Evolutionary conservation across 2,797 vertebrate genomes (phyloP).

Genomic region (Diglossa cyanea): DNA sequence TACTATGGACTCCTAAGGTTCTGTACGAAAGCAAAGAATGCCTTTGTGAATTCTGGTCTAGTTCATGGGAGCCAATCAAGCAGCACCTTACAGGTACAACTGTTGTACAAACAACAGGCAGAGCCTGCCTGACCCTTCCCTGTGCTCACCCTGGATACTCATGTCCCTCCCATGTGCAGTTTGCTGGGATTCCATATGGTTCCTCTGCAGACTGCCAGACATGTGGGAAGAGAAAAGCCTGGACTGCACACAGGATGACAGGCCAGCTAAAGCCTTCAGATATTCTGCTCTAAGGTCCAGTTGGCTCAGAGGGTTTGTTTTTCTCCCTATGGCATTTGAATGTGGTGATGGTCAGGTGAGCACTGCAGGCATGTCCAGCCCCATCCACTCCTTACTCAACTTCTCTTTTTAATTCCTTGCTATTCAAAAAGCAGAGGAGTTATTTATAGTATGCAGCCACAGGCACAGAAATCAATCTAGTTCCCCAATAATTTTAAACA

Average conservation of each 20-base stretch:
- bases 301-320: constrained; percentile 42
- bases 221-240: constrained; percentile 46
- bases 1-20: constrained; percentile 38
- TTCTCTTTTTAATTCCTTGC: background rate
- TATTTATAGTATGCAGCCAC: background rate
- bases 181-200: constrained; percentile 75
- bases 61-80: constrained; percentile 1
- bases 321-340: background rate
- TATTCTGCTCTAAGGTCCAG: constrained; percentile 33
- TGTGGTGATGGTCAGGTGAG: background rate
- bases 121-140: constrained; percentile 58
- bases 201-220: constrained; percentile 74
- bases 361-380: background rate
- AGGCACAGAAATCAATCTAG: background rate
- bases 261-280: constrained; percentile 42
- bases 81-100: constrained; percentile 44
- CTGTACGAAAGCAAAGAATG: background rate
- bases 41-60: constrained; percentile 28
- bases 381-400: background rate
- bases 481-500: background rate
- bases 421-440: background rate
- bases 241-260: constrained; percentile 4
- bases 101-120: constrained; percentile 22
- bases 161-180: constrained; percentile 56
- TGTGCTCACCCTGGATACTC: constrained; percentile 55